Evolutionary conservation across 2,888 invertebrate species (phyloP).

Genomic region (Gnatocerus cornutus): DNA sequence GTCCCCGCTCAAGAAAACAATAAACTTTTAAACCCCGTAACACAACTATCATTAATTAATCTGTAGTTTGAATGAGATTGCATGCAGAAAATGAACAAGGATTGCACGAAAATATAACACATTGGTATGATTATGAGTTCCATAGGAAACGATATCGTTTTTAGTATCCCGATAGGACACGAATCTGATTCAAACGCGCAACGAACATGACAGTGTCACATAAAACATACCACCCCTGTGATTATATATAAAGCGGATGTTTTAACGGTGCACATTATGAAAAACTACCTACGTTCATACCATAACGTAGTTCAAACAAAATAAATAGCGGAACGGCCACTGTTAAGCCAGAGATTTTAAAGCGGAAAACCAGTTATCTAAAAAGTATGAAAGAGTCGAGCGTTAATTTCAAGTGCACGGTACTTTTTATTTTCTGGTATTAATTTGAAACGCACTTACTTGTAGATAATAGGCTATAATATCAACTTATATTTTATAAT

Average conservation of each 20-base stretch:
- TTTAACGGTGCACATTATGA: slow-evolving; percentile 51
- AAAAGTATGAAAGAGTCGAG: too few relatives aligned
- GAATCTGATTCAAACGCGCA: slow-evolving; percentile 52
- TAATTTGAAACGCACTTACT: not conserved
- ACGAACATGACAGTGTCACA: slow-evolving; percentile 54
- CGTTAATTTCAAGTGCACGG: not conserved
- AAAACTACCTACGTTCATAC: slow-evolving; percentile 44
- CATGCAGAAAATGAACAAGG: slow-evolving; percentile 47
- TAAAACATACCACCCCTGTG: slow-evolving; percentile 53
- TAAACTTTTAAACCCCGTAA: too few relatives aligned
- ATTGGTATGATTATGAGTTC: slow-evolving; percentile 45
- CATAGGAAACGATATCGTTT: slow-evolving; percentile 52
- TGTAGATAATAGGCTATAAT: too few relatives aligned
- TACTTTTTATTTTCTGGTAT: not conserved
- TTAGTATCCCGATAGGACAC: slow-evolving; percentile 51
- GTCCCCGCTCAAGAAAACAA: too few relatives aligned
- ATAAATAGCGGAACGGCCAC: slow-evolving; percentile 20
- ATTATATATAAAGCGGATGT: slow-evolving; percentile 52
- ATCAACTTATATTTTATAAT: too few relatives aligned
- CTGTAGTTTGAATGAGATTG: slow-evolving; percentile 35
- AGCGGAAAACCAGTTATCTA: too few relatives aligned
- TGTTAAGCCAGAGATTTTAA: not conserved
- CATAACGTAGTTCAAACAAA: slow-evolving; percentile 37
- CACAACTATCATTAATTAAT: slow-evolving; percentile 8
- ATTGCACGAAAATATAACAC: slow-evolving; percentile 43